These are phyloP conservation scores for Setophaga kirtlandii DNA, from an alignment of 2,113 vertebrate species.

Conservation along the genomic window DNA sequence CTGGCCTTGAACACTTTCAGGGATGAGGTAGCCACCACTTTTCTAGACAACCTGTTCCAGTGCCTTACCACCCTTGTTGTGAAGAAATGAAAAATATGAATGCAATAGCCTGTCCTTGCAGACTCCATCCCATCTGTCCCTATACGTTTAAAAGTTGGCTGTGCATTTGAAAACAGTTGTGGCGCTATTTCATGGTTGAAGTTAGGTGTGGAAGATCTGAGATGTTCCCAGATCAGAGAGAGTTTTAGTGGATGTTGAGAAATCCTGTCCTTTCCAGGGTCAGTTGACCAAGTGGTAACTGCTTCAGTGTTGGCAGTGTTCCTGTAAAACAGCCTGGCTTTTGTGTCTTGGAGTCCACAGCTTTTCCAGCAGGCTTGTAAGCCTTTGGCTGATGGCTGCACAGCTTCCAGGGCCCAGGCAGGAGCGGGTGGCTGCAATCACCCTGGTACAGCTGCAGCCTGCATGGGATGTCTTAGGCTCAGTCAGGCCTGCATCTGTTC, in stretches of 20 bases:
- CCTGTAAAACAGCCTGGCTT: background rate
- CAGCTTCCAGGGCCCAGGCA: background rate
- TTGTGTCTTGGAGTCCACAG: background rate
- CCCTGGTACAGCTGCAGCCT: background rate
- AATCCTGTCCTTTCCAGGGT: background rate
- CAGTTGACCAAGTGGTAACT: background rate
- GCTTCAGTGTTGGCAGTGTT: background rate
- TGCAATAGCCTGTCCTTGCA: background rate
- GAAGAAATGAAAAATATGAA: background rate
- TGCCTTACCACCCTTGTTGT: rapidly evolving
- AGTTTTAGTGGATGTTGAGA: background rate
- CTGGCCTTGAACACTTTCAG: background rate
- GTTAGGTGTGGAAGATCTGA: background rate
- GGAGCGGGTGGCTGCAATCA: background rate
- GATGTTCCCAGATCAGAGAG: background rate
- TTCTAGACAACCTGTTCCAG: background rate
- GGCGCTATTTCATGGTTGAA: background rate
- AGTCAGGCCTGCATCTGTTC: background rate
- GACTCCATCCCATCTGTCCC: background rate
- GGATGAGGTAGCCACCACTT: background rate
- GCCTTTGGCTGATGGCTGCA: background rate
- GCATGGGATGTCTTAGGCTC: background rate
- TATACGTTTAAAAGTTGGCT: background rate
- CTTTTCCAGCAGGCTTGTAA: background rate
- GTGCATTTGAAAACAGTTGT: background rate